phyloP scores from a whole-genome alignment of 2,113 vertebrate genomes.

The Beaufortia kweichowensis region DNA sequence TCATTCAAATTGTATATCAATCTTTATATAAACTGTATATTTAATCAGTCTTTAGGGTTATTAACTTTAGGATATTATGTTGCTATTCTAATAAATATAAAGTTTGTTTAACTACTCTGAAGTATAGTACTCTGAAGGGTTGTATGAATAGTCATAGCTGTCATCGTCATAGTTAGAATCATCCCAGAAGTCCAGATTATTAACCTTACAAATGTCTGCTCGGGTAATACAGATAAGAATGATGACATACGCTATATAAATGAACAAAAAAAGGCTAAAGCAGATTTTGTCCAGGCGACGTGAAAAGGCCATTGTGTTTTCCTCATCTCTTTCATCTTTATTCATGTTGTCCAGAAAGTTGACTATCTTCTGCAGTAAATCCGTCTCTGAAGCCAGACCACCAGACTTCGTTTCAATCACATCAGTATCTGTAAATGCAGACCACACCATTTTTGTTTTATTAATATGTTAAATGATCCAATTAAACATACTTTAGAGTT shows the following conservation, averaged over 20 bases:
- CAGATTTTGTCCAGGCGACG: conserved; percentile 40
- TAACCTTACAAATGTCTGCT: conserved; percentile 21
- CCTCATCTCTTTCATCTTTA: neutral
- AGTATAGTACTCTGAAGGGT: too few species aligned
- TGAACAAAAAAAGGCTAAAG: conserved; percentile 8
- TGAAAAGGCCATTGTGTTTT: neutral
- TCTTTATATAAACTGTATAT: too few species aligned
- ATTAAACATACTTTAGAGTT: too few species aligned
- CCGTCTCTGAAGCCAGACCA: neutral
- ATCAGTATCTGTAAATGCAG: neutral
- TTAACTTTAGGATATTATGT: too few species aligned
- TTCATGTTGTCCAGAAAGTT: conserved; percentile 16
- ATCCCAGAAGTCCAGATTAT: conserved; percentile 29
- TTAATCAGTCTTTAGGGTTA: too few species aligned
- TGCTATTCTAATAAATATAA: too few species aligned
- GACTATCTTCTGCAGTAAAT: conserved; percentile 28
- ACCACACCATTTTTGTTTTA: neutral
- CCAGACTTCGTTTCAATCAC: neutral
- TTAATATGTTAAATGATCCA: neutral
- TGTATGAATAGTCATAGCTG: neutral
- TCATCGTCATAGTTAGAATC: neutral
- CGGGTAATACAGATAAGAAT: neutral
- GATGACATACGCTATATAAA: conserved; percentile 35
- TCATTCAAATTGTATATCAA: too few species aligned
- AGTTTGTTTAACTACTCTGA: too few species aligned